These are phyloP conservation scores for Hydrotaea cyrtoneurina DNA, from an alignment of 2,888 invertebrate genomes.

Conservation along the genomic window DNA sequence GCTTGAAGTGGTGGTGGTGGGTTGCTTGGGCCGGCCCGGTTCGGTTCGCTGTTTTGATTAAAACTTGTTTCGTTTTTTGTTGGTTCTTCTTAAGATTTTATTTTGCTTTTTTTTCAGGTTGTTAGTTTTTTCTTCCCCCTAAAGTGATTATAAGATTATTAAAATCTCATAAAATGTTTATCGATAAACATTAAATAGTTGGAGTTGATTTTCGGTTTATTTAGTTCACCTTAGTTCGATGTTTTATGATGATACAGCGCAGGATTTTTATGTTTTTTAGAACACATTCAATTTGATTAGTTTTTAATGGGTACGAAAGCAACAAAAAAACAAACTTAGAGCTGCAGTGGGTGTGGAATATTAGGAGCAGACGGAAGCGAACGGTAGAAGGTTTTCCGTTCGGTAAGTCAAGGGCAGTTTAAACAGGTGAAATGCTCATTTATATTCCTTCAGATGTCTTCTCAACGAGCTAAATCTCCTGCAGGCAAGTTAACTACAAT, in stretches of 20 bases:
- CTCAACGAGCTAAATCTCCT: too few species aligned
- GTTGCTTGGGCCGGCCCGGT: neutral
- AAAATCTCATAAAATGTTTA: slow-evolving; percentile 7
- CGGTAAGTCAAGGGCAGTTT: too few species aligned
- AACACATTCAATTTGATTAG: neutral
- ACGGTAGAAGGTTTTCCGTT: too few species aligned
- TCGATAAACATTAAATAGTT: slow-evolving; percentile 5
- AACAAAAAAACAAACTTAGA: too few species aligned
- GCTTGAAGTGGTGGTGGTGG: too few species aligned
- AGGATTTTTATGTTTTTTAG: neutral
- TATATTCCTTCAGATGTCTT: too few species aligned
- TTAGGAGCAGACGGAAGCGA: too few species aligned
- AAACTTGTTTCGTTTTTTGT: slow-evolving; percentile 47
- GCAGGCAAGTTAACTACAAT: too few species aligned
- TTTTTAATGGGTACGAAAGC: neutral
- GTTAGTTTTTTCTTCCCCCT: neutral
- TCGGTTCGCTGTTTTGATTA: slow-evolving; percentile 43
- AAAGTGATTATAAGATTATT: slow-evolving; percentile 20
- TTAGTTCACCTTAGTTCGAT: neutral
- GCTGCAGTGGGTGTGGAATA: too few species aligned
- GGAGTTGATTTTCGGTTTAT: neutral
- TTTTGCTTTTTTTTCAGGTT: neutral
- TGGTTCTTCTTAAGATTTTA: slow-evolving; percentile 13
- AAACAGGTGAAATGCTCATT: too few species aligned
- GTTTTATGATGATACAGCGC: neutral